Evolutionary conservation across 2,888 invertebrate genomes (phyloP).

Genomic region (Patella ulyssiponensis): DNA sequence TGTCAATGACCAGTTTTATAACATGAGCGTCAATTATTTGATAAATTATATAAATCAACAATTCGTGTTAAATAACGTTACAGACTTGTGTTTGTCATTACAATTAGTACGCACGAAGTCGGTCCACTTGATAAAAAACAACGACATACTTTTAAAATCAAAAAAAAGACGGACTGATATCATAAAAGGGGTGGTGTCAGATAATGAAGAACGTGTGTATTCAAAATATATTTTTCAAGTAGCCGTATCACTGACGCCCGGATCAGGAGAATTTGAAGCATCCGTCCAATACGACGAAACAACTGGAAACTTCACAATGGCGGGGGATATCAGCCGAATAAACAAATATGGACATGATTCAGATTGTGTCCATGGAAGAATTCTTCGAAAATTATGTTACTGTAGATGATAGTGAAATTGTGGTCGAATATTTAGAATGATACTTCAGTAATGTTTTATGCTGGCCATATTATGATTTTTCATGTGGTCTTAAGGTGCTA

Average conservation of each 20-base stretch:
- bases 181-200: neutral
- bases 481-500: too few relatives aligned
- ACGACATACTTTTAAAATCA: neutral
- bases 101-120: constrained; percentile 25
- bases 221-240: neutral
- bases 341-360: constrained; percentile 15
- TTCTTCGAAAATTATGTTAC: constrained; percentile 7
- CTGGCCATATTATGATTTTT: too few relatives aligned
- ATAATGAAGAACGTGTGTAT: neutral
- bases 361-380: neutral
- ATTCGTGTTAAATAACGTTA: neutral
- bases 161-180: neutral
- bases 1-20: neutral
- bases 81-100: neutral
- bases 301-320: neutral
- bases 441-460: too few relatives aligned
- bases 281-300: constrained; percentile 2
- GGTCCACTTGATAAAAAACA: neutral
- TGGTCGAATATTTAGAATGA: too few relatives aligned
- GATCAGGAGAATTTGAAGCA: constrained; percentile 1
- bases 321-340: constrained; percentile 16
- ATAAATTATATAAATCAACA: neutral
- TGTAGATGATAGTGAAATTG: neutral
- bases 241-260: constrained; percentile 59
- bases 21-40: neutral